phyloP scores from a whole-genome alignment of 2,797 vertebrate species.

The Psittacula echo region DNA sequence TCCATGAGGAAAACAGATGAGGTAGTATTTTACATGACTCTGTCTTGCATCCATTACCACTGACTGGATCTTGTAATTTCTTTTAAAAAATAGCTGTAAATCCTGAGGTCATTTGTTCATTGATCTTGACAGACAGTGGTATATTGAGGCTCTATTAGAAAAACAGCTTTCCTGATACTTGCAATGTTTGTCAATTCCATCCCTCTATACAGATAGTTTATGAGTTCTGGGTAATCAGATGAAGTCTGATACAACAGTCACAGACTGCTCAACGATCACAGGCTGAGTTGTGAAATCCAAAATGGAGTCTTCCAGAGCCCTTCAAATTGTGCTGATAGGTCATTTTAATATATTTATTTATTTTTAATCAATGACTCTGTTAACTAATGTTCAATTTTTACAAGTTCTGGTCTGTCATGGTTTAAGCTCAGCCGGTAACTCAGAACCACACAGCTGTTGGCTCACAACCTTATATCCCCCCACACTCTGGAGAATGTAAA shows the following conservation, averaged over 20 bases:
- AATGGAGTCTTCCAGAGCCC: neutral
- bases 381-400: neutral
- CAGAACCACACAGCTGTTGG: neutral
- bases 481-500: neutral
- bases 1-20: neutral
- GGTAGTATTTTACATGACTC: neutral
- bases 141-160: neutral
- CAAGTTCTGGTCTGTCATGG: neutral
- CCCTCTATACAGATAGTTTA: neutral
- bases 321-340: neutral
- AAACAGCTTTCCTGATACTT: neutral
- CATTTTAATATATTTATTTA: too few relatives aligned
- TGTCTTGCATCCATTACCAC: neutral
- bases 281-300: neutral
- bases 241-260: neutral
- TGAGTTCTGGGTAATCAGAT: neutral
- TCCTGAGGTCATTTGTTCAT: neutral
- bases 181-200: neutral
- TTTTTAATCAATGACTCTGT: neutral
- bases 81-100: neutral
- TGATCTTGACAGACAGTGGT: neutral
- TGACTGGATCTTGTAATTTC: neutral
- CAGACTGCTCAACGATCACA: accelerated
- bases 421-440: neutral
- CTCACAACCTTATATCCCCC: neutral